Conservation (phyloP, 35 echinoderm and acorn worm genomes). For the Hemicentrotus pulcherrimus region DNA sequence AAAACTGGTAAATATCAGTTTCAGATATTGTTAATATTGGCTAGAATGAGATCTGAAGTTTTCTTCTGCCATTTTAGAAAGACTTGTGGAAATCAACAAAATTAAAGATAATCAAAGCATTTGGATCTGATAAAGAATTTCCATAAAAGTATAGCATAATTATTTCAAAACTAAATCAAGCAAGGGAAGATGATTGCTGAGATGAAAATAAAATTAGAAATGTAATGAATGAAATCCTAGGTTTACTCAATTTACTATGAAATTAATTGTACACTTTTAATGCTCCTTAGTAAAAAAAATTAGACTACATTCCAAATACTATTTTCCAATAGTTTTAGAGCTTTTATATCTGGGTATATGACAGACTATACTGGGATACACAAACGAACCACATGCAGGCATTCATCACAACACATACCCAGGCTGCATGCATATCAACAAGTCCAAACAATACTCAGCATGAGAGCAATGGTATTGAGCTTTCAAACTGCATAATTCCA, state of each 20-base stretch:
- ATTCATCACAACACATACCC: conserved; percentile 1
- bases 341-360: background rate
- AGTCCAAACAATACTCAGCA: background rate
- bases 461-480: background rate
- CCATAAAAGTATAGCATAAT: background rate
- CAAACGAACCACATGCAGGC: background rate
- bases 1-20: too few species aligned
- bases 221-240: conserved; percentile 13
- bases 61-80: too few species aligned
- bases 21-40: too few species aligned
- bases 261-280: background rate
- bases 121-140: background rate
- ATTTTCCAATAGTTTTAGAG: background rate
- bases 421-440: conserved; percentile 1
- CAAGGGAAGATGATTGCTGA: background rate
- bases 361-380: background rate
- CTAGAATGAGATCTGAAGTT: too few species aligned
- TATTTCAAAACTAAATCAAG: background rate
- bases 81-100: too few species aligned
- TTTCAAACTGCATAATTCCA: background rate
- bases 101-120: too few species aligned
- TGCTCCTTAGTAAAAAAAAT: too few species aligned
- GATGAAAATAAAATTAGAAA: background rate
- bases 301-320: background rate
- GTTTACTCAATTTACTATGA: background rate